phyloP scores from a whole-genome alignment of 2,888 invertebrate species.

The Halocaridina rubra region DNA sequence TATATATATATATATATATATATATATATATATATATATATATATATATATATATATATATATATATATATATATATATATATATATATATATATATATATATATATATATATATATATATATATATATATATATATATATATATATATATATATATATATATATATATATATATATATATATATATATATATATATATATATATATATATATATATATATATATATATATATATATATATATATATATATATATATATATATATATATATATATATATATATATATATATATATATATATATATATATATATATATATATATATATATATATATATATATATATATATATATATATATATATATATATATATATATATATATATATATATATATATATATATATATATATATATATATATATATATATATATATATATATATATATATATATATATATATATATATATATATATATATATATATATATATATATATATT shows the following conservation, averaged over 20 bases:
- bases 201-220: slow-evolving; percentile 8
- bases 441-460: neutral
- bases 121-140: neutral
- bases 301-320: neutral
- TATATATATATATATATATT: neutral
- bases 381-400: neutral
- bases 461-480: neutral
- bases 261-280: neutral
- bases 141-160: neutral
- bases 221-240: neutral
- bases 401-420: neutral
- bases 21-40: neutral
- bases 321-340: neutral
- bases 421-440: neutral
- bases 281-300: neutral
- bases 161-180: neutral
- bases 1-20: neutral
- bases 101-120: neutral
- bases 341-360: neutral
- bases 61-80: neutral
- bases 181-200: slow-evolving; percentile 5
- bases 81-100: neutral
- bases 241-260: neutral
- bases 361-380: neutral
- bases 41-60: neutral